Evolutionary conservation across 2,113 vertebrate genomes (phyloP).

Genomic region (Halcyon senegalensis): DNA sequence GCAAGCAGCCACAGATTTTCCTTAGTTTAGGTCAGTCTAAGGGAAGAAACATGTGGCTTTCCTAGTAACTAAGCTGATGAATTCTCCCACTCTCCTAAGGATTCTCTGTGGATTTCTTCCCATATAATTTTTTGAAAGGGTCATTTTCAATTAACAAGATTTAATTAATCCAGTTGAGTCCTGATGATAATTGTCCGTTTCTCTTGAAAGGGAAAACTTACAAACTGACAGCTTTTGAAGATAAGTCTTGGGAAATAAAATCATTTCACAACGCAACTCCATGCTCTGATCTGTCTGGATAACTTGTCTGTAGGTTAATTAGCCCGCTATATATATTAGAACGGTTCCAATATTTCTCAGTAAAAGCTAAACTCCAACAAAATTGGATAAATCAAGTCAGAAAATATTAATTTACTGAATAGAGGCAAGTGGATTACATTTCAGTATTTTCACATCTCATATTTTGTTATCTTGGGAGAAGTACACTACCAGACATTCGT

Average conservation of each 20-base stretch:
- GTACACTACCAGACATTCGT: background rate
- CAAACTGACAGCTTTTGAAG: background rate
- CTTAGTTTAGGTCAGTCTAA: background rate
- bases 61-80: background rate
- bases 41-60: background rate
- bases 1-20: background rate
- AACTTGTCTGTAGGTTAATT: background rate
- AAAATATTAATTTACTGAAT: background rate
- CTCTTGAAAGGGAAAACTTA: background rate
- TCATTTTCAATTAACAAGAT: constrained; percentile 22
- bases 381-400: background rate
- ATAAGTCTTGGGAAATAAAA: background rate
- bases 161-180: background rate
- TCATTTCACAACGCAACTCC: background rate
- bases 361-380: background rate
- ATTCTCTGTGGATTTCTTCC: background rate
- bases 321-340: background rate
- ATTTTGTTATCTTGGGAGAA: background rate
- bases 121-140: background rate
- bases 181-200: background rate
- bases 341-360: background rate
- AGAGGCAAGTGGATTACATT: background rate
- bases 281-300: background rate
- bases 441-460: background rate
- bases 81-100: background rate